Evolutionary conservation across 2,888 invertebrate genomes (phyloP).

Genomic region (Amphipoea lucens): DNA sequence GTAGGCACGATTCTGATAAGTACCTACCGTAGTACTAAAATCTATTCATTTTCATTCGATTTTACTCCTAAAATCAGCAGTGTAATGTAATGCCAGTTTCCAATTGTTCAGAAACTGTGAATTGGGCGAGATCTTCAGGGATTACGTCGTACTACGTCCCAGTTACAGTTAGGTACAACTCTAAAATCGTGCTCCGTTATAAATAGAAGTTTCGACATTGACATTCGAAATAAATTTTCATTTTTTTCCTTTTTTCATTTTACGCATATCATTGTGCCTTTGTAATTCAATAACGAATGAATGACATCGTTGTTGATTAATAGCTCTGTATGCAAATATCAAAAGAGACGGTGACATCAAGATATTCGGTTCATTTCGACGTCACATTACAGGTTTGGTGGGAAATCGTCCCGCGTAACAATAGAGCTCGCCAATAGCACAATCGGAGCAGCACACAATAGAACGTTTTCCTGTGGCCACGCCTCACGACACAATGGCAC

Average conservation of each 20-base stretch:
- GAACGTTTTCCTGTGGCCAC: conserved; percentile 86
- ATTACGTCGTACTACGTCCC: conserved; percentile 56
- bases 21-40: conserved; percentile 2
- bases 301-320: conserved; percentile 37
- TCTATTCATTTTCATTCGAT: conserved; percentile 3
- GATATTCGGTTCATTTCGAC: conserved; percentile 58
- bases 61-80: conserved; percentile 21
- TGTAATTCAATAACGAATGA: conserved; percentile 50
- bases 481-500: conserved; percentile 84
- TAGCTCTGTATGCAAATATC: conserved; percentile 39
- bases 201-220: conserved; percentile 64
- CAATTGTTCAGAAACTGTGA: conserved; percentile 48
- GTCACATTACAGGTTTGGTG: conserved; percentile 67
- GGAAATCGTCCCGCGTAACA: conserved; percentile 69
- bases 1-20: conserved; percentile 6
- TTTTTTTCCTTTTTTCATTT: conserved; percentile 41
- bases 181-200: conserved; percentile 57
- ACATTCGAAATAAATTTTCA: conserved; percentile 57
- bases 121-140: conserved; percentile 43
- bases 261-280: conserved; percentile 26
- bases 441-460: conserved; percentile 83
- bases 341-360: conserved; percentile 56
- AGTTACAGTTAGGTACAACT: conserved; percentile 30
- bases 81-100: conserved; percentile 24
- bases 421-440: conserved; percentile 86